Evolutionary conservation across 2,888 invertebrate genomes (phyloP).

Genomic region (Zaprionus obscuricornis): DNA sequence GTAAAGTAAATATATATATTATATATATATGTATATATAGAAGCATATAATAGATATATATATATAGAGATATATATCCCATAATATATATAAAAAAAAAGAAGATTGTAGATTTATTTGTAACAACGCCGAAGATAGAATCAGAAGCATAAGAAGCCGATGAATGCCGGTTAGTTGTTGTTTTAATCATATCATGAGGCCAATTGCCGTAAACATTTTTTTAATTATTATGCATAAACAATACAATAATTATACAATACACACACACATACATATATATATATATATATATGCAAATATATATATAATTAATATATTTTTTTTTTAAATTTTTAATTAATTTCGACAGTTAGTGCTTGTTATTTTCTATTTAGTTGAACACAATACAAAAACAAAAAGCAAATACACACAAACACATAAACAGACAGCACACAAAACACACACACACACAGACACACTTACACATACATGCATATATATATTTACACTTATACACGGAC

Average conservation of each 20-base stretch:
- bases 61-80: slow-evolving; percentile 11
- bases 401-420: no score
- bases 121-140: no score
- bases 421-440: no score
- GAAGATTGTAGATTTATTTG: slow-evolving; percentile 40
- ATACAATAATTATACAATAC: slow-evolving; percentile 16
- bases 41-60: slow-evolving; percentile 39
- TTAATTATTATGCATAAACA: neutral
- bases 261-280: slow-evolving; percentile 23
- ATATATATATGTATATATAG: neutral
- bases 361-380: slow-evolving; percentile 72
- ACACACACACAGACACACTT: no score
- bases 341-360: slow-evolving; percentile 73
- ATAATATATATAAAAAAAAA: slow-evolving; percentile 26
- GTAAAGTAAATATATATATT: neutral
- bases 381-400: slow-evolving; percentile 21
- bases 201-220: slow-evolving; percentile 28
- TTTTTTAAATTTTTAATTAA: no score
- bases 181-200: slow-evolving; percentile 66
- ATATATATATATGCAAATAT: slow-evolving; percentile 36
- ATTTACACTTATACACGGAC: no score
- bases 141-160: no score
- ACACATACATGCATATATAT: slow-evolving; percentile 33
- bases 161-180: slow-evolving; percentile 27
- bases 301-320: slow-evolving; percentile 32